Conservation (phyloP, 2,797 vertebrate genomes). For the Tenualosa thibaudeaui region DNA sequence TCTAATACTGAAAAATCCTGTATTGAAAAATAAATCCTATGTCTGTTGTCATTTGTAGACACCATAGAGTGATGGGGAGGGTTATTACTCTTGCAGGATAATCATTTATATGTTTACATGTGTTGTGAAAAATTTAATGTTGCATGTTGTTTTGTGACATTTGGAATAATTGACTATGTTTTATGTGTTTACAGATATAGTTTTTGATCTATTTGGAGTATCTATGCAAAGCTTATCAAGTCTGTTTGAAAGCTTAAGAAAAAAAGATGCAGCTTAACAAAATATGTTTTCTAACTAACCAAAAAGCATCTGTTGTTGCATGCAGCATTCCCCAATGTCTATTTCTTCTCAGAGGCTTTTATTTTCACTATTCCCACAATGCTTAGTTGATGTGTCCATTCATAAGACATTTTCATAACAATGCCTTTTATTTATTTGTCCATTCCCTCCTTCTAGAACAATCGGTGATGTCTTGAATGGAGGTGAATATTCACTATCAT, state of each 20-base stretch:
- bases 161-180: conserved; percentile 29
- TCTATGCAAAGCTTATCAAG: conserved; percentile 73
- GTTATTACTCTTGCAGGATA: conserved; percentile 44
- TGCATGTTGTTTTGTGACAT: conserved; percentile 46
- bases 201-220: conserved; percentile 48
- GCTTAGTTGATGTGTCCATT: neutral
- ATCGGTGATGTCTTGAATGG: conserved; percentile 67
- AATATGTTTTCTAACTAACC: conserved; percentile 26
- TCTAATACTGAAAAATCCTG: neutral
- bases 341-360: neutral
- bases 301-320: conserved; percentile 14
- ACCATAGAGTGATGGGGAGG: conserved; percentile 33
- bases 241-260: conserved; percentile 36
- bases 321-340: neutral
- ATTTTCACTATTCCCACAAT: neutral
- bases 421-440: no score
- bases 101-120: conserved; percentile 34
- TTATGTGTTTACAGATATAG: neutral
- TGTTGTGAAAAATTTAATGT: conserved; percentile 63
- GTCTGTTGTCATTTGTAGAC: conserved; percentile 31
- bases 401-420: neutral
- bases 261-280: conserved; percentile 32
- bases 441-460: no score
- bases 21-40: neutral
- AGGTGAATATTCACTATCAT: conserved; percentile 59